Base-by-base conservation (phyloP, 2,113 vertebrate species). In the Rhegmatorhina hoffmannsi region DNA sequence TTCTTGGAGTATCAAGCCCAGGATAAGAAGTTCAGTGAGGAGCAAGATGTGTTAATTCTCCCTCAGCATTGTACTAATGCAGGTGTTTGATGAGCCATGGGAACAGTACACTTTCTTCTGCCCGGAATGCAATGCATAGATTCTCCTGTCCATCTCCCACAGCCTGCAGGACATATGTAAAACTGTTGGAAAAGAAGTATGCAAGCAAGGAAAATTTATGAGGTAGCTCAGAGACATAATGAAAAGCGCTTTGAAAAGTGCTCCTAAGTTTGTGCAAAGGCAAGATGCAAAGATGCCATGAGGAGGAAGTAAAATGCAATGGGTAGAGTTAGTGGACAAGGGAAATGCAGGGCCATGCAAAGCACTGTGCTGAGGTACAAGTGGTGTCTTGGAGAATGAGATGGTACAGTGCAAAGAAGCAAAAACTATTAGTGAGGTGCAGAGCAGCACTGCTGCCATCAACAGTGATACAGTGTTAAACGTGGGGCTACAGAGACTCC, bases 111-210 rank as follows among this genome's bases (percentile, higher is more conserved):
- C 20, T 66, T 72, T 50, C 26, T 53, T 87, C 63, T 95, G 59
- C 46, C 40, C 31, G 53, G 26, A 31, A 38, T 50, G 10, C 16
- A 25, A 43, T 1, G 0, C 0, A 0, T 18, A 49, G 64, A 2
- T 87, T 58, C 26, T 90, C 17, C 33, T 63, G 47, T 53, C 47
- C 11, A 13, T 55, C 34, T 79, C 66, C 47, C 52, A 55, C 33
- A 67, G 59, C 46, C 77, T 81, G 55, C 34, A 64, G 63, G 36
- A 31, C 17, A 10, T 13, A 3, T 5, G 20, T 13, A 74, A 89
- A 84, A 33, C 74, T 63, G 46, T 16, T 75, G 52, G 43, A 47
- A 75, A 79, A 33, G 53, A 56, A 70, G 36, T 10, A 31, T 4
- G 13, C 19, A 50, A 78, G 53, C 10, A 21, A 68, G 58, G 31